A percentile compares a stretch with the other conserved stretches of the same genome.
phyloP scores from a whole-genome alignment of 2,888 invertebrate species.

The Psococerastis gibbosa region DNA sequence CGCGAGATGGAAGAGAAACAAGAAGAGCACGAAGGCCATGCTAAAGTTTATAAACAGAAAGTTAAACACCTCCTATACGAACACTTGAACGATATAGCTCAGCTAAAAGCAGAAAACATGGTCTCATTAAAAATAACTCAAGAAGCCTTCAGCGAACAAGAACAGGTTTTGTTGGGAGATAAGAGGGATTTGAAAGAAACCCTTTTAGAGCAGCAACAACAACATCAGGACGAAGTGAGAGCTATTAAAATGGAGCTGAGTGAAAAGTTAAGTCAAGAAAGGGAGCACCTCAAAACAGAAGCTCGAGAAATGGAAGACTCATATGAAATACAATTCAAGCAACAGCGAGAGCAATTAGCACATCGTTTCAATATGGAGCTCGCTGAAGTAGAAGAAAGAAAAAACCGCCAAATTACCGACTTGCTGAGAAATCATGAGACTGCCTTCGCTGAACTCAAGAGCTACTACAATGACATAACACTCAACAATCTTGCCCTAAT shows the following conservation, averaged over 20 bases:
- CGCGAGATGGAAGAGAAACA: slow-evolving; percentile 73
- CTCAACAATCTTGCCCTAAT: slow-evolving; percentile 82
- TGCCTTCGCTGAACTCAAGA: slow-evolving; percentile 76
- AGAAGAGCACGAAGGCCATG: slow-evolving; percentile 69
- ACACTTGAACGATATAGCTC: slow-evolving; percentile 67
- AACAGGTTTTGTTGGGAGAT: slow-evolving; percentile 54
- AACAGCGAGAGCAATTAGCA: slow-evolving; percentile 48
- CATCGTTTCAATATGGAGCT: slow-evolving; percentile 64
- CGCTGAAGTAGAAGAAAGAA: slow-evolving; percentile 76
- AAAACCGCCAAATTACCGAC: slow-evolving; percentile 68
- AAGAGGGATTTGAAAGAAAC: slow-evolving; percentile 45
- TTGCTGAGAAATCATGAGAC: slow-evolving; percentile 64
- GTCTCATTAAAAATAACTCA: slow-evolving; percentile 65
- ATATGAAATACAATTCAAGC: slow-evolving; percentile 53
- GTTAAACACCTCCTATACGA: slow-evolving; percentile 86
- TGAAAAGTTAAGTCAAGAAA: slow-evolving; percentile 34
- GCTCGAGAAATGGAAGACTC: slow-evolving; percentile 46
- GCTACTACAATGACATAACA: slow-evolving; percentile 89
- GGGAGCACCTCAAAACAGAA: slow-evolving; percentile 44
- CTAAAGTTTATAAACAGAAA: slow-evolving; percentile 80
- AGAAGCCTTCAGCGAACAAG: slow-evolving; percentile 60
- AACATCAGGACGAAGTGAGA: slow-evolving; percentile 52
- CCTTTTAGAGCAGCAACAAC: slow-evolving; percentile 46
- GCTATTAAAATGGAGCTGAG: slow-evolving; percentile 41
- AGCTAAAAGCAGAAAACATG: slow-evolving; percentile 66